Percentiles rank a stretch among this genome's conserved stretches.
phyloP scores from a whole-genome alignment of 2,797 vertebrate species.

The Tangara arthus region DNA sequence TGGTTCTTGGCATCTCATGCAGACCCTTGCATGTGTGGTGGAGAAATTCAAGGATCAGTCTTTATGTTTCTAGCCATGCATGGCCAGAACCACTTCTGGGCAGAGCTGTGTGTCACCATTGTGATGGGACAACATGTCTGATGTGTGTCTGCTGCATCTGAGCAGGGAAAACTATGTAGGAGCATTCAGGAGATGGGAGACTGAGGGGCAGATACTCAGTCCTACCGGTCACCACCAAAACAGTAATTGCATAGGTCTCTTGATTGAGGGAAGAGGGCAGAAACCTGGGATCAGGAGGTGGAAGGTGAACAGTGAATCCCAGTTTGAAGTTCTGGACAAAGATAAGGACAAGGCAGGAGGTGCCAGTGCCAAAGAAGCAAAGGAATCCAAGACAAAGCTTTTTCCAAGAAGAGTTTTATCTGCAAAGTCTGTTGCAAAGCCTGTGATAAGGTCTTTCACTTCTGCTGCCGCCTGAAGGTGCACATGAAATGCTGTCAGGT shows the following conservation, averaged over 20 bases:
- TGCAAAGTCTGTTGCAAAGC: slow-evolving; percentile 71
- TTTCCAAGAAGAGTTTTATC: slow-evolving; percentile 73
- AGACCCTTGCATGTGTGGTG: background rate
- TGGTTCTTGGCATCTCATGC: background rate
- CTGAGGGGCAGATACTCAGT: background rate
- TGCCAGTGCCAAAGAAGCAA: background rate
- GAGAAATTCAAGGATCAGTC: background rate
- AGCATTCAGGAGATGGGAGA: background rate
- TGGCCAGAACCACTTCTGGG: background rate
- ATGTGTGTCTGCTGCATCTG: background rate
- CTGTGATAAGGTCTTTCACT: slow-evolving; percentile 84
- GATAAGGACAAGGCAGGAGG: background rate
- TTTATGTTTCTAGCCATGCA: background rate
- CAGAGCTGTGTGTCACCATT: background rate
- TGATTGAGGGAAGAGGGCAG: slow-evolving; percentile 24
- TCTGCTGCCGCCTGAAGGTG: slow-evolving; percentile 83
- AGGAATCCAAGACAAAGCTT: slow-evolving; percentile 20
- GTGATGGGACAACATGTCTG: background rate
- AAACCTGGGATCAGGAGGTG: slow-evolving; percentile 13
- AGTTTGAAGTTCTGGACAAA: slow-evolving; percentile 42
- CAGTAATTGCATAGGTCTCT: slow-evolving; percentile 25
- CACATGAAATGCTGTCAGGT: slow-evolving; percentile 81
- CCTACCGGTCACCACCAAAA: background rate
- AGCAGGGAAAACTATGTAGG: background rate
- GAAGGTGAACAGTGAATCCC: slow-evolving; percentile 44